phyloP scores from a whole-genome alignment of 2,113 vertebrate species.

The Megaleporinus macrocephalus region DNA sequence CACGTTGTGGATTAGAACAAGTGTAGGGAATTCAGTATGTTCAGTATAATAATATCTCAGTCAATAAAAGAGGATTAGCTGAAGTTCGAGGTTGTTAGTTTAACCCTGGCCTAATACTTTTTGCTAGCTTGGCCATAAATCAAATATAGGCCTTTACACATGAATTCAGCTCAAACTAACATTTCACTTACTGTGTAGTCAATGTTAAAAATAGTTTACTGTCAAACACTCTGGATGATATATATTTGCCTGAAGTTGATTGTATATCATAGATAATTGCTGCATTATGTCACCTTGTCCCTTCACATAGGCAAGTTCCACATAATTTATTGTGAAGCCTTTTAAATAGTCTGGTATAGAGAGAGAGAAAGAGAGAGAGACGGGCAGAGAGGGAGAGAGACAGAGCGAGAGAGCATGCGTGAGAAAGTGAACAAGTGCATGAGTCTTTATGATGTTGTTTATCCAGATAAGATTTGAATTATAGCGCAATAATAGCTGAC shows the following conservation, averaged over 20 bases:
- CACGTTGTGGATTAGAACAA: background rate
- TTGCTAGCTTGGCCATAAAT: background rate
- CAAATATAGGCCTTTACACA: background rate
- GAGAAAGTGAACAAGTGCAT: conserved; percentile 13
- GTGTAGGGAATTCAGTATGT: background rate
- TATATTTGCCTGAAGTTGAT: background rate
- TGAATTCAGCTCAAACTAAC: too few species aligned
- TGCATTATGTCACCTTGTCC: too few species aligned
- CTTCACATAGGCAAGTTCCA: background rate
- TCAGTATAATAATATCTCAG: background rate
- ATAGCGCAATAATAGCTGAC: background rate
- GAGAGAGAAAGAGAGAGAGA: background rate
- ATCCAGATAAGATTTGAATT: conserved; percentile 9
- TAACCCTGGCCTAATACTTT: background rate
- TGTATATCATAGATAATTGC: background rate
- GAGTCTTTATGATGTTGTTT: conserved; percentile 18
- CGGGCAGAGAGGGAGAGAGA: background rate
- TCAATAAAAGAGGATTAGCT: background rate
- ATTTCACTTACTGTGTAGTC: background rate
- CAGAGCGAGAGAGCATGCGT: background rate
- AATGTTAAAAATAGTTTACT: background rate
- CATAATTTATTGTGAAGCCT: background rate
- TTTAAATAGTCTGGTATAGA: background rate
- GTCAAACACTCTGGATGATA: too few species aligned
- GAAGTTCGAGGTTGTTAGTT: background rate